A percentile compares a stretch with the other conserved stretches of the same genome.
Evolutionary conservation across 1,140 invertebrate genomes (phyloP).

Genomic region (Cryptotermes secundus): DNA sequence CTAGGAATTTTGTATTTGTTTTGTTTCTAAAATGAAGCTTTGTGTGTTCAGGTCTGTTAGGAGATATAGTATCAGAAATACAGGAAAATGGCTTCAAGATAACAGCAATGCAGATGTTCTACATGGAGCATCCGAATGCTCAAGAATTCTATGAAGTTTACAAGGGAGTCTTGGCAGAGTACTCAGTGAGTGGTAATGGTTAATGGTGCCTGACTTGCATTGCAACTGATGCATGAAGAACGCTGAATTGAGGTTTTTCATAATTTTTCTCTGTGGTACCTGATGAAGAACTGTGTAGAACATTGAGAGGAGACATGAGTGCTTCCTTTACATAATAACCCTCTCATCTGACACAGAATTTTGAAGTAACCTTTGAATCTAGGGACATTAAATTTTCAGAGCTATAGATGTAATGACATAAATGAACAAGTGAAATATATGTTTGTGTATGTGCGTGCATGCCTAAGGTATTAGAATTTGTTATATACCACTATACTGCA

Average conservation of each 20-base stretch:
- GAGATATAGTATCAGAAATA: constrained; percentile 72
- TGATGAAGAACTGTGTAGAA: not conserved
- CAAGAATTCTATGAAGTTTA: constrained; percentile 94
- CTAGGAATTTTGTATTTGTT: not conserved
- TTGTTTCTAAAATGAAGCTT: not conserved
- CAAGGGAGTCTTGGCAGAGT: constrained; percentile 84
- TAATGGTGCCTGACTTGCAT: not conserved
- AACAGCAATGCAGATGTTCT: constrained; percentile 75
- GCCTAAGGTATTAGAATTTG: too few relatives aligned
- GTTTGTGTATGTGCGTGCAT: too few relatives aligned
- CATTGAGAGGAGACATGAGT: not conserved
- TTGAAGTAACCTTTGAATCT: not conserved
- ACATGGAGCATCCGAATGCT: constrained; percentile 75
- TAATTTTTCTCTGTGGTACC: too few relatives aligned
- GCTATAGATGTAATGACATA: too few relatives aligned
- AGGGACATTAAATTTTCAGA: not conserved
- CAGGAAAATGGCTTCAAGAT: constrained; percentile 73
- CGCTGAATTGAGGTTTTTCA: not conserved
- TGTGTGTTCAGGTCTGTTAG: constrained; percentile 50
- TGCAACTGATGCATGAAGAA: not conserved
- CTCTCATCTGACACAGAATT: not conserved
- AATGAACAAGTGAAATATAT: too few relatives aligned
- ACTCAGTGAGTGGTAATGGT: constrained; percentile 58
- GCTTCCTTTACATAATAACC: not conserved
- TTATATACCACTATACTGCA: too few relatives aligned